Evolutionary conservation across 1,140 invertebrate species (phyloP).

Genomic region (Aphaenogaster rudis): DNA sequence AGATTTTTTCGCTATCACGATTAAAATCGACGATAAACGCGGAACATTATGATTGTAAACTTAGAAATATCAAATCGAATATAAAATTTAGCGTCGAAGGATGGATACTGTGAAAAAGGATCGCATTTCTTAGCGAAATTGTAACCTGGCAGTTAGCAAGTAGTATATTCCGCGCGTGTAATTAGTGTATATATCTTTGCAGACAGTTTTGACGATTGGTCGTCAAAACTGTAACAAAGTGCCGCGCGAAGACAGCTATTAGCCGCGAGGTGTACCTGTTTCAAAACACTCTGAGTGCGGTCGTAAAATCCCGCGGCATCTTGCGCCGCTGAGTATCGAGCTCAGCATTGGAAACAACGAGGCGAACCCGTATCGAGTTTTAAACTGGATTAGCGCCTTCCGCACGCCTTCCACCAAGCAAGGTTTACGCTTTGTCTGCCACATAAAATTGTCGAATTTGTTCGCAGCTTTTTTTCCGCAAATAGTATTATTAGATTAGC

Average conservation of each 20-base stretch:
- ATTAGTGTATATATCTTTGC: constrained; percentile 7
- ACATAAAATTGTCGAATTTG: background rate
- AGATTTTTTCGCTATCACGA: background rate
- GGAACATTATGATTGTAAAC: constrained; percentile 27
- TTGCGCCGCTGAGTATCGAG: background rate
- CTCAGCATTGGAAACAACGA: constrained; percentile 2
- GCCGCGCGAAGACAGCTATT: constrained; percentile 25
- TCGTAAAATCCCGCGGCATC: constrained; percentile 33
- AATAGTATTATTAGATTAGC: background rate
- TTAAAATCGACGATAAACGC: background rate
- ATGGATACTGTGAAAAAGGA: background rate
- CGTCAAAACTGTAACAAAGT: constrained; percentile 43
- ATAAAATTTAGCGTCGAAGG: background rate
- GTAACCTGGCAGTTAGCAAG: background rate
- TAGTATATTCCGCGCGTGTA: background rate
- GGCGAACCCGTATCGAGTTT: constrained; percentile 13
- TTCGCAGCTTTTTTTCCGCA: background rate
- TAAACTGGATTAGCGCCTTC: constrained; percentile 32
- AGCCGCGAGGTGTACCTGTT: constrained; percentile 12
- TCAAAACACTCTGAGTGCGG: constrained; percentile 25
- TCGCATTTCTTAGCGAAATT: background rate
- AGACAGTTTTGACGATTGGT: constrained; percentile 37
- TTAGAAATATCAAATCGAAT: background rate
- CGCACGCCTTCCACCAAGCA: background rate
- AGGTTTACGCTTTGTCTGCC: background rate